Conservation (phyloP, 2,888 invertebrate genomes). For the Thalpophila matura region DNA sequence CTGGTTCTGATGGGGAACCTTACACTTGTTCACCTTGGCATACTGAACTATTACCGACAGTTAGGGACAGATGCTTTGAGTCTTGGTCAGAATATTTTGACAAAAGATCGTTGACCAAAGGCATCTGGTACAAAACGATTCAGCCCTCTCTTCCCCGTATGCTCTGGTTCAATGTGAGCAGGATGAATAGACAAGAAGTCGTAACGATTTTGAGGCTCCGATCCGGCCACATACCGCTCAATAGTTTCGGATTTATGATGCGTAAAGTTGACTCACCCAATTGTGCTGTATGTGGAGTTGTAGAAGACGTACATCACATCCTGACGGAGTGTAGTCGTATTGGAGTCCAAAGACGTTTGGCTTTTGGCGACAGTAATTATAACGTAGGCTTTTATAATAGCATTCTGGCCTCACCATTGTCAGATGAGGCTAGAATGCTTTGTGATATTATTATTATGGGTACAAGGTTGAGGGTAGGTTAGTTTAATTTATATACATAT, state of each 20-base stretch:
- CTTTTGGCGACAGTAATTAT: not conserved
- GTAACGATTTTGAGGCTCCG: not conserved
- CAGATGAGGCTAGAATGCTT: too few species aligned
- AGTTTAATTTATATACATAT: too few species aligned
- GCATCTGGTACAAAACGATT: too few species aligned
- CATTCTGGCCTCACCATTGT: not conserved
- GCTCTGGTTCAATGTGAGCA: too few species aligned
- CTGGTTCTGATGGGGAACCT: too few species aligned
- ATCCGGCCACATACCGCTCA: not conserved
- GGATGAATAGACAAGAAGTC: not conserved
- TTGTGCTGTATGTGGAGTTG: not conserved
- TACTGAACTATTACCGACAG: not conserved
- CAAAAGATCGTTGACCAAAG: too few species aligned
- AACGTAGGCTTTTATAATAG: conserved; percentile 1
- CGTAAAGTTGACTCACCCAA: conserved; percentile 1
- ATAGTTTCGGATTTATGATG: not conserved
- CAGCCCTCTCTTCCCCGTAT: too few species aligned
- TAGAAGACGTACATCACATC: not conserved
- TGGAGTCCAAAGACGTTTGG: not conserved
- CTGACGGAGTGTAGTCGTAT: not conserved
- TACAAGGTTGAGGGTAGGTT: too few species aligned
- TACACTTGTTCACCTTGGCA: too few species aligned
- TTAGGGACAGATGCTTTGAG: not conserved
- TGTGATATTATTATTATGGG: too few species aligned
- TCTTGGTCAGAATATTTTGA: not conserved